A percentile compares a stretch with the other conserved stretches of the same genome.
phyloP scores from a whole-genome alignment of 2,888 invertebrate genomes.

The Napeogenes sylphis region DNA sequence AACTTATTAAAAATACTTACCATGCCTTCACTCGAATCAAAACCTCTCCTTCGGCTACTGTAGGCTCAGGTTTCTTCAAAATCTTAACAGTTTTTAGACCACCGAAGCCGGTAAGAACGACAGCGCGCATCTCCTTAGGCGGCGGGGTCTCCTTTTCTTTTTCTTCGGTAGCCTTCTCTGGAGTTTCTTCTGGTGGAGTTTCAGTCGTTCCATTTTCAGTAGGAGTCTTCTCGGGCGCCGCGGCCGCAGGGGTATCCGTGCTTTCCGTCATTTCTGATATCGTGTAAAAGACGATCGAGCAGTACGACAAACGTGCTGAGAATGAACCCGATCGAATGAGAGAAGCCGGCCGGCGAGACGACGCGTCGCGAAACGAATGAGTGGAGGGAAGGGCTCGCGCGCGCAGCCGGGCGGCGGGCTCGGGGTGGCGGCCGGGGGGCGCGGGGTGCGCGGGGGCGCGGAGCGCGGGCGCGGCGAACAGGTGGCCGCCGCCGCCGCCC shows the following conservation, averaged over 20 bases:
- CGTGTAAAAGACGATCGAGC: constrained; percentile 48
- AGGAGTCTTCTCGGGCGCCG: constrained; percentile 77
- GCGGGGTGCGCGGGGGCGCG: constrained; percentile 31
- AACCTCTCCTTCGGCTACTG: constrained; percentile 84
- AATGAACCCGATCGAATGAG: constrained; percentile 57
- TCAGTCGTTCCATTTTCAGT: constrained; percentile 74
- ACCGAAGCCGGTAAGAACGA: constrained; percentile 90
- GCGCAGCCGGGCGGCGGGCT: constrained; percentile 53
- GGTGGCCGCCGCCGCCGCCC: constrained; percentile 60
- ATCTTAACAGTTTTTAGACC: constrained; percentile 91
- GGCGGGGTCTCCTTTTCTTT: constrained; percentile 77
- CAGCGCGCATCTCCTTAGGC: constrained; percentile 90
- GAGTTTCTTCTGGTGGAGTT: constrained; percentile 69
- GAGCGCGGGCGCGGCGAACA: constrained; percentile 51
- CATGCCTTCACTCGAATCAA: constrained; percentile 90
- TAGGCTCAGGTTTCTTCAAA: constrained; percentile 87
- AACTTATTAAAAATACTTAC: constrained; percentile 75
- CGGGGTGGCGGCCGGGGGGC: constrained; percentile 37
- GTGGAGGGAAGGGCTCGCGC: constrained; percentile 66
- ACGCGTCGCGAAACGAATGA: constrained; percentile 76
- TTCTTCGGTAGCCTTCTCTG: constrained; percentile 75
- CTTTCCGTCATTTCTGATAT: constrained; percentile 69
- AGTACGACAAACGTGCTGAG: constrained; percentile 60
- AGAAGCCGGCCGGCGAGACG: constrained; percentile 66
- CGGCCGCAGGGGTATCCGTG: constrained; percentile 72